Percentiles rank a stretch among this genome's conserved stretches.
These are phyloP conservation scores for Mus spretus DNA, from an alignment of 2,797 vertebrate genomes.

Conservation along the genomic window DNA sequence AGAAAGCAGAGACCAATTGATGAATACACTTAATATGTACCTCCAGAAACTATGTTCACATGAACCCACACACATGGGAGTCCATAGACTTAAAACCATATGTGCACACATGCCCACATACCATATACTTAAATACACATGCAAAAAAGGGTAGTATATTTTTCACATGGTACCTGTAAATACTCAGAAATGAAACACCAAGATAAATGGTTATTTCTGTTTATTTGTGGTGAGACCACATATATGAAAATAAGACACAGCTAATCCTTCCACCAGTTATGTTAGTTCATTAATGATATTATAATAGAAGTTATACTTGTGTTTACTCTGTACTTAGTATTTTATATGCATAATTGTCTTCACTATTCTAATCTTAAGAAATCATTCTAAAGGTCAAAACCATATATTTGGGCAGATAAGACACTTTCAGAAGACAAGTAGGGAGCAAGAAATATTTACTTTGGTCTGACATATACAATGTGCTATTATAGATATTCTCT, in stretches of 20 bases:
- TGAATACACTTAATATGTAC: background rate
- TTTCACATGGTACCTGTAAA: background rate
- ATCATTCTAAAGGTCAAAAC: slow-evolving; percentile 52
- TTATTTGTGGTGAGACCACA: slow-evolving; percentile 12
- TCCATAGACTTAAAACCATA: background rate
- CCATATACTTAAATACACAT: background rate
- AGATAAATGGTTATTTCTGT: background rate
- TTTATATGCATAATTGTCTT: slow-evolving; percentile 13
- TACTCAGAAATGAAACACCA: background rate
- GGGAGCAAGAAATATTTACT: slow-evolving; percentile 1
- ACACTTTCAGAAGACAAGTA: background rate
- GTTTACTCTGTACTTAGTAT: slow-evolving; percentile 15
- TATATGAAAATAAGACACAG: slow-evolving; percentile 54
- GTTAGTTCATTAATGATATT: slow-evolving; percentile 31
- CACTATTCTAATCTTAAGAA: slow-evolving; percentile 40
- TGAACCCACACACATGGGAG: background rate
- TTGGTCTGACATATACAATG: background rate
- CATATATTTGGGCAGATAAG: background rate
- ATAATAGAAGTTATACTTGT: slow-evolving; percentile 51
- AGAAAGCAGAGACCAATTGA: background rate
- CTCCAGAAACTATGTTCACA: background rate
- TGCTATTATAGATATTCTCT: background rate
- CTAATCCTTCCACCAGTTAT: slow-evolving; percentile 33
- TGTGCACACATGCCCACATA: background rate
- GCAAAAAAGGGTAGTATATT: background rate